These are phyloP conservation scores for Parotia lawesii DNA, from an alignment of 2,113 vertebrate genomes.

Conservation along the genomic window DNA sequence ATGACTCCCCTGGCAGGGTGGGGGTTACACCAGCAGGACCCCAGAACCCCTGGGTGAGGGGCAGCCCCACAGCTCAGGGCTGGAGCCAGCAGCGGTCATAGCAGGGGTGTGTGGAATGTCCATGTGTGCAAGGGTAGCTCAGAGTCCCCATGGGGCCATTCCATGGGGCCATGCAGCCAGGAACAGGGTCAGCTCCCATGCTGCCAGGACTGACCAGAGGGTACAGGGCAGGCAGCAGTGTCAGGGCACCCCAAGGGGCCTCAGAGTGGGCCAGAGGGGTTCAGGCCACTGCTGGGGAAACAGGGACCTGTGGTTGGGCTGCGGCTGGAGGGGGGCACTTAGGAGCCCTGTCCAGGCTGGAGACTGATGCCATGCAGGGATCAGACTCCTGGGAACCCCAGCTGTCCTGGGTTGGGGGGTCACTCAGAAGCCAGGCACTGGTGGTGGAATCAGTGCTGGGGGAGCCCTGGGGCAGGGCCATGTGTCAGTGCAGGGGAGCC, in stretches of 20 bases:
- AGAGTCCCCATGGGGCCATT: background rate
- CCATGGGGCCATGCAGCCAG: background rate
- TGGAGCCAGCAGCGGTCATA: accelerated
- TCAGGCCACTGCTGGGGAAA: background rate
- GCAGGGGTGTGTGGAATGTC: background rate
- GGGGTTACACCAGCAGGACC: background rate
- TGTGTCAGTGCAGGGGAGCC: background rate
- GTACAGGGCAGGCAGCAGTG: accelerated
- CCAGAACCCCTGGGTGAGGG: background rate
- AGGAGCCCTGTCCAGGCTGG: background rate
- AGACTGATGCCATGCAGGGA: background rate
- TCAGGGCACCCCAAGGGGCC: background rate
- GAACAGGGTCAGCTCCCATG: background rate
- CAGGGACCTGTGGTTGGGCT: background rate
- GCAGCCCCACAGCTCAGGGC: background rate
- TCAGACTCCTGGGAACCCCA: accelerated
- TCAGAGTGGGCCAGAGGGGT: background rate
- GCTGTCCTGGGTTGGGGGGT: background rate
- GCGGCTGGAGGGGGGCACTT: background rate
- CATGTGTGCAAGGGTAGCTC: background rate
- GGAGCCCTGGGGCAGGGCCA: background rate
- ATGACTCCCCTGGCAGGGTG: background rate
- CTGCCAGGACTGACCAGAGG: background rate
- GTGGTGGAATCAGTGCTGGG: background rate
- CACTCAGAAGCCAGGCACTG: background rate